phyloP scores from a whole-genome alignment of 2,888 invertebrate species.

The Drosophila pseudotakahashii region DNA sequence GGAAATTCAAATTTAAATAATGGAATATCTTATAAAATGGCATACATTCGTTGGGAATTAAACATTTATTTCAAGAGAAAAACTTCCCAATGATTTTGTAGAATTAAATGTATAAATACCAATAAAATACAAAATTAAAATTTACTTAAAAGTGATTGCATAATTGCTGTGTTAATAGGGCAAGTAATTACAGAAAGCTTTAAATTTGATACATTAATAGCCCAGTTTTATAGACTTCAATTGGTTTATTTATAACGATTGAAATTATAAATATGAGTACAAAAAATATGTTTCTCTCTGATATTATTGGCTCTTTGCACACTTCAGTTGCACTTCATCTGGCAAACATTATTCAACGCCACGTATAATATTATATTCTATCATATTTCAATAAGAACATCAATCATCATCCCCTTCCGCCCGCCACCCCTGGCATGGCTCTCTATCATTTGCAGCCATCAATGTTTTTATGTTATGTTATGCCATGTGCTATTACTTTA shows the following conservation, averaged over 20 bases:
- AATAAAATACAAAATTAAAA: background rate
- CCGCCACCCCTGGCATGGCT: slow-evolving; percentile 16
- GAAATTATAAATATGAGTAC: background rate
- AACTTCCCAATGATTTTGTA: too few relatives aligned
- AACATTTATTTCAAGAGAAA: too few relatives aligned
- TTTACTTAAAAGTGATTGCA: background rate
- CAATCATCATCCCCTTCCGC: slow-evolving; percentile 14
- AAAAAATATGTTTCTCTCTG: background rate
- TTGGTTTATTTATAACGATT: background rate
- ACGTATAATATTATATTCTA: slow-evolving; percentile 31
- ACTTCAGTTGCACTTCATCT: slow-evolving; percentile 25
- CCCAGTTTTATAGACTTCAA: background rate
- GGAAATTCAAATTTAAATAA: slow-evolving; percentile 1
- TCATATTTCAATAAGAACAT: slow-evolving; percentile 40
- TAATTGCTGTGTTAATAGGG: background rate
- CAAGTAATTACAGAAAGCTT: too few relatives aligned
- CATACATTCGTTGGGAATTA: background rate
- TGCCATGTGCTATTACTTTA: slow-evolving; percentile 77
- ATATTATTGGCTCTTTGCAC: background rate
- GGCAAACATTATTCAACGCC: slow-evolving; percentile 16
- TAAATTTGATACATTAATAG: too few relatives aligned
- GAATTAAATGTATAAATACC: too few relatives aligned
- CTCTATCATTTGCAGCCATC: slow-evolving; percentile 68
- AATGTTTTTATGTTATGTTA: slow-evolving; percentile 70
- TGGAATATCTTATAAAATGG: background rate